phyloP scores from a whole-genome alignment of 2,797 vertebrate genomes.

The Vireo griseus region DNA sequence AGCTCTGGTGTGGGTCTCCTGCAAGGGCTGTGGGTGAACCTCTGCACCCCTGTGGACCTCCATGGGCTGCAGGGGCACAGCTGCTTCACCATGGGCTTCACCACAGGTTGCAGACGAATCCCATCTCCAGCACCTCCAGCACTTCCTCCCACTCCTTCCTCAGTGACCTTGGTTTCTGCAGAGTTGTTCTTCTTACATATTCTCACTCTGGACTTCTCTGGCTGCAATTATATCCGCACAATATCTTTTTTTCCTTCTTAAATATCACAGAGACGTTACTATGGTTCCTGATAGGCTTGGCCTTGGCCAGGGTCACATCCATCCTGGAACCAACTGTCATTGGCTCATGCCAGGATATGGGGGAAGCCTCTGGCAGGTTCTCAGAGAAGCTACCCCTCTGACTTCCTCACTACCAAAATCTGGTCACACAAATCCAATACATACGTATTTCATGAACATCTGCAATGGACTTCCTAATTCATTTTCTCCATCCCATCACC shows the following conservation, averaged over 20 bases:
- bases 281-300: not conserved
- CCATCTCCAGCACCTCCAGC: not conserved
- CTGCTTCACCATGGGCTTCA: not conserved
- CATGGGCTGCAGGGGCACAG: not conserved
- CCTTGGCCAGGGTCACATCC: too few relatives aligned
- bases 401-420: not conserved
- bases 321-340: not conserved
- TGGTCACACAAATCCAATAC: not conserved
- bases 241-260: not conserved
- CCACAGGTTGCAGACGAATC: not conserved
- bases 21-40: not conserved
- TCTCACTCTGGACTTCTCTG: not conserved
- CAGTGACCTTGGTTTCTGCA: not conserved
- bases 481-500: not conserved
- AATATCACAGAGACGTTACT: not conserved
- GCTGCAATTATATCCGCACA: not conserved
- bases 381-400: not conserved
- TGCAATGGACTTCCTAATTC: not conserved
- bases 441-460: not conserved
- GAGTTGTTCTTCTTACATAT: not conserved
- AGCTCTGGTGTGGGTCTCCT: not conserved
- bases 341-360: not conserved
- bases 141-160: not conserved
- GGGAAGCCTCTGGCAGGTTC: not conserved
- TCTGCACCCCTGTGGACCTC: not conserved